Evolutionary conservation across 2,797 vertebrate species (phyloP), one percentile per base, ranked within the genome.

Genomic region (Trachops cirrhosus): DNA sequence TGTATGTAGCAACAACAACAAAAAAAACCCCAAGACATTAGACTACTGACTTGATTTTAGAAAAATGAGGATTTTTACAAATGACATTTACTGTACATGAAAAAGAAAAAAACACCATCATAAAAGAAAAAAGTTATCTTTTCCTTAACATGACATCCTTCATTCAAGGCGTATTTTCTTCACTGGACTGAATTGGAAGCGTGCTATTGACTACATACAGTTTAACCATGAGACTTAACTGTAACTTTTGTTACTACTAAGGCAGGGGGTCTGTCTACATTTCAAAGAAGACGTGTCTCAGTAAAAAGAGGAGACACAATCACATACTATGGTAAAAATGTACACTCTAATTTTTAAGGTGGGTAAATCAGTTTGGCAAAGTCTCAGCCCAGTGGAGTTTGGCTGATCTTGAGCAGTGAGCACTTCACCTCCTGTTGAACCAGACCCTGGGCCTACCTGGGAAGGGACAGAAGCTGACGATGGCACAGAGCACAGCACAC

Each of bases 241-340:
- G 19, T 34, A 64, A 39, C 70, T 91, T 94, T 92, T 94, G 73
- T 94, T 89, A 91, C 89, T 74, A 96, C 9, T 71, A 68, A 78
- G n/a, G 93, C 41, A 97, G 74, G 50, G 54, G 32, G 18, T 57
- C 78, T 57, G 75, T 62, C 29, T 92, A 75, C 19, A 94, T 75
- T 89, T 89, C 86, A 96, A 96, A 96, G 70, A 91, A 85, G 77
- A 91, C 6, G 7, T 85, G 7, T 79, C 86, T 96, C 71, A 93
- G 57, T 79, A 89, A 96, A 89, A 96, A 97, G 94, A 95, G 74
- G 62, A 94, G 57, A 87, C 19, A 86, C 78, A 59, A 96, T 96
- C 41, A 95, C 29, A 84, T 86, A 90, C 80, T 80, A 86, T 41
- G 46, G 52, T 88, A 82, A 85, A 91, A 95, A 82, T 75, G 34